Evolutionary conservation across 2,888 invertebrate genomes (phyloP).

Genomic region (Arctia plantaginis): DNA sequence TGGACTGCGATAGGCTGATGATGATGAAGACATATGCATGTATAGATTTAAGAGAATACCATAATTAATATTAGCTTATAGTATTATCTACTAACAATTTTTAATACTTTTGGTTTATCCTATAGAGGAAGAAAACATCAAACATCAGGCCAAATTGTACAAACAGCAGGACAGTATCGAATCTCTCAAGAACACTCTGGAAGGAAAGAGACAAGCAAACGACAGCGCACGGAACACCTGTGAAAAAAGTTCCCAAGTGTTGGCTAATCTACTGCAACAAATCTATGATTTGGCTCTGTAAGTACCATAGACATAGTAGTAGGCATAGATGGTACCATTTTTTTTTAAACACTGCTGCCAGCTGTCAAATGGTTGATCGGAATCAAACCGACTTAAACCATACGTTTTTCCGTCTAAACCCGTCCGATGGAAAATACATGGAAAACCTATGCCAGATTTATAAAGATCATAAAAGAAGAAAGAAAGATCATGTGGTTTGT

Average conservation of each 20-base stretch:
- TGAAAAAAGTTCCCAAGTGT: constrained; percentile 61
- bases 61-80: neutral
- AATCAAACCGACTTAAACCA: neutral
- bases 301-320: constrained; percentile 34
- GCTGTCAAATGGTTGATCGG: neutral
- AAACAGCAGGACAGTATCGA: constrained; percentile 88
- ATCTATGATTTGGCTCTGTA: constrained; percentile 72
- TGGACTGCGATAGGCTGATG: too few species aligned
- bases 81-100: neutral
- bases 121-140: constrained; percentile 86
- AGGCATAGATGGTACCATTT: neutral
- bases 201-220: constrained; percentile 77
- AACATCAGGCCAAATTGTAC: constrained; percentile 85
- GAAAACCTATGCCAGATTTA: too few species aligned
- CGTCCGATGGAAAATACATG: too few species aligned
- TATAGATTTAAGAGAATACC: neutral
- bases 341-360: too few species aligned
- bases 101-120: neutral
- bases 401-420: too few species aligned
- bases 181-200: constrained; percentile 81
- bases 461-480: too few species aligned
- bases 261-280: constrained; percentile 64
- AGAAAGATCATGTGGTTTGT: too few species aligned
- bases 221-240: constrained; percentile 64
- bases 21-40: too few species aligned